phyloP scores from a whole-genome alignment of 2,888 invertebrate species.

The Lasioglossum pauxillum region DNA sequence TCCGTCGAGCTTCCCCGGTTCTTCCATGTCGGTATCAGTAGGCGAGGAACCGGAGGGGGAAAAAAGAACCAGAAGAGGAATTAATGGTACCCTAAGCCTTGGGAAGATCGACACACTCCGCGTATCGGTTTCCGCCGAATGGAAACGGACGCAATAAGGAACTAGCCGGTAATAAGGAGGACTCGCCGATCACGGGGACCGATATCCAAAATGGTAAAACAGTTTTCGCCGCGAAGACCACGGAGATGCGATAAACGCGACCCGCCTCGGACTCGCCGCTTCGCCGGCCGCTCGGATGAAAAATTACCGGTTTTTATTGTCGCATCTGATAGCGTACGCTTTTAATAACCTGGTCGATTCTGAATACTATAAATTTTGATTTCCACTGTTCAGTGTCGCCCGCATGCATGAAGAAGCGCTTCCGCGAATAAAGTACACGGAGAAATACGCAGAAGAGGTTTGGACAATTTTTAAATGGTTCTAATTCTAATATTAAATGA shows the following conservation, averaged over 20 bases:
- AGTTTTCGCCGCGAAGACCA: slow-evolving; percentile 35
- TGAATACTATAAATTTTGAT: not conserved
- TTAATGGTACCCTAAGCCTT: slow-evolving; percentile 20
- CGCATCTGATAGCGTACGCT: not conserved
- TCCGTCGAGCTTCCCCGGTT: not conserved
- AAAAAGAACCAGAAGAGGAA: slow-evolving; percentile 5
- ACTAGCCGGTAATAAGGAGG: slow-evolving; percentile 37
- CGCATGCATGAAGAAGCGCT: too few species aligned
- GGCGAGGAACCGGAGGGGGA: not conserved
- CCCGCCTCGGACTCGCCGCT: not conserved
- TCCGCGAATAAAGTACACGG: not conserved
- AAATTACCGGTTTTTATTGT: not conserved
- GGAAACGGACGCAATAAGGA: slow-evolving; percentile 30
- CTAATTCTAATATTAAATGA: not conserved
- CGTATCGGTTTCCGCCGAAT: slow-evolving; percentile 1
- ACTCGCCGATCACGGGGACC: slow-evolving; percentile 41
- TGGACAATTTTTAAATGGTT: not conserved
- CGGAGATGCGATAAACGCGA: slow-evolving; percentile 41
- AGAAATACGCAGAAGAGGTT: not conserved
- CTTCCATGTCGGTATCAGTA: not conserved
- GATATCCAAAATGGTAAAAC: slow-evolving; percentile 66
- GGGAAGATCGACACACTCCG: slow-evolving; percentile 21
- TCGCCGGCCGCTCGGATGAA: not conserved
- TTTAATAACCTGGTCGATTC: not conserved
- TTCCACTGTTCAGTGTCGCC: not conserved